Conservation (phyloP, 1,140 invertebrate genomes). For the Trachymyrmex septentrionalis region DNA sequence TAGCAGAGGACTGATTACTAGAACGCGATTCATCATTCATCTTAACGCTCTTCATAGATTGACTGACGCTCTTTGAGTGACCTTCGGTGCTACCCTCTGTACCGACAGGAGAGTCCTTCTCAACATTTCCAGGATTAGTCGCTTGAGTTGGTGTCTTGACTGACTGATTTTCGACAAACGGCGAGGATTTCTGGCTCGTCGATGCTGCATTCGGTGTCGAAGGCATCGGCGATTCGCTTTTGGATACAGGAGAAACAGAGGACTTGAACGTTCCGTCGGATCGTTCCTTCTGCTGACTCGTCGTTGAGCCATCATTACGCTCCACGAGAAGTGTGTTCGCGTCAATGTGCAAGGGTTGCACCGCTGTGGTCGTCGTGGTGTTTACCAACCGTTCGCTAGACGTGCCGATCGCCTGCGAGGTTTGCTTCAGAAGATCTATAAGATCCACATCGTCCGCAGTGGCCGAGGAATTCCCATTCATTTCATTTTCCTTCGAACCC, state of each 20-base stretch:
- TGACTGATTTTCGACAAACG: constrained; percentile 3
- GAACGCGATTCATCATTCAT: constrained; percentile 37
- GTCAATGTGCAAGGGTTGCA: constrained; percentile 83
- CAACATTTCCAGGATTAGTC: constrained; percentile 28
- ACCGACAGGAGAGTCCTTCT: constrained; percentile 44
- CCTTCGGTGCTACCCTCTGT: neutral
- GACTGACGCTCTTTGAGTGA: constrained; percentile 52
- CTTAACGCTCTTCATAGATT: constrained; percentile 40
- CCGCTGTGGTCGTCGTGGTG: constrained; percentile 83
- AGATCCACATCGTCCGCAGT: constrained; percentile 68
- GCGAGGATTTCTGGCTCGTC: constrained; percentile 21
- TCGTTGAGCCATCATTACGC: neutral
- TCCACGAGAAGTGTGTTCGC: constrained; percentile 53
- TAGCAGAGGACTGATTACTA: constrained; percentile 40
- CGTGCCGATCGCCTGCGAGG: constrained; percentile 79
- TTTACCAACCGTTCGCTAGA: constrained; percentile 82
- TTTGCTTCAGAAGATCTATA: constrained; percentile 80
- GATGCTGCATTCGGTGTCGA: neutral
- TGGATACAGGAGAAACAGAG: constrained; percentile 38
- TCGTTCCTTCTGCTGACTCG: constrained; percentile 45
- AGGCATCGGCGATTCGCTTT: constrained; percentile 13
- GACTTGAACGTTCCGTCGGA: constrained; percentile 16
- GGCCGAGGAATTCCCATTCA: constrained; percentile 13
- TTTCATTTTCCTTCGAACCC: constrained; percentile 32
- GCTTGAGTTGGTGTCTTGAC: neutral